Percentiles rank a stretch among this genome's conserved stretches.
Conservation (phyloP, 2,113 vertebrate genomes). For the Tupaia tana region DNA sequence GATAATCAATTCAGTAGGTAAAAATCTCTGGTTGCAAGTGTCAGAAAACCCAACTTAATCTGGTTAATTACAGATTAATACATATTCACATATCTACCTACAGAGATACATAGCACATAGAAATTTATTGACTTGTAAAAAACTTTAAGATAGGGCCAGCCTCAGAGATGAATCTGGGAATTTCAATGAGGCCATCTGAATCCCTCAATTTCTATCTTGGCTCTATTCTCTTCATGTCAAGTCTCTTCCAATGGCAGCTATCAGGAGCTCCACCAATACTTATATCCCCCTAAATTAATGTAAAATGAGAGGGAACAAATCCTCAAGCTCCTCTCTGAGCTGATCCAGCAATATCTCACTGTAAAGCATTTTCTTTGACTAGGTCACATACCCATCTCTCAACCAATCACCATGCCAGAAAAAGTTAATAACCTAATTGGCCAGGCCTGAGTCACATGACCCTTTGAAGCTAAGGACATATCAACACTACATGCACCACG, state of each 20-base stretch:
- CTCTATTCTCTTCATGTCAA: background rate
- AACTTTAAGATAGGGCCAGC: too few relatives aligned
- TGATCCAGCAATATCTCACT: background rate
- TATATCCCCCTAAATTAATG: background rate
- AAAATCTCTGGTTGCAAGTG: background rate
- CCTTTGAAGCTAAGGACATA: background rate
- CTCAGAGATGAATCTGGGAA: background rate
- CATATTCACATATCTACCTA: background rate
- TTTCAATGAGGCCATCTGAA: background rate
- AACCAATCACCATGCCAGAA: background rate
- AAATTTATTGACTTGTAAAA: background rate
- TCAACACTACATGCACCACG: background rate
- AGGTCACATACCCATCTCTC: background rate
- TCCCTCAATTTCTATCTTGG: background rate
- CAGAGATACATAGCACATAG: background rate
- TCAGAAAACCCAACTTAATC: background rate
- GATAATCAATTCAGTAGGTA: background rate
- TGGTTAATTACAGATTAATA: background rate
- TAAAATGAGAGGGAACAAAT: background rate
- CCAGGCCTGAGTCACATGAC: background rate
- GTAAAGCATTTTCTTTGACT: background rate
- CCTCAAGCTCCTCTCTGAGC: background rate
- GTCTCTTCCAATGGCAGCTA: background rate
- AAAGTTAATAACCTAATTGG: background rate
- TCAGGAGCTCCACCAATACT: background rate